Conservation (phyloP, 2,888 invertebrate genomes). For the Gibbula magus region DNA sequence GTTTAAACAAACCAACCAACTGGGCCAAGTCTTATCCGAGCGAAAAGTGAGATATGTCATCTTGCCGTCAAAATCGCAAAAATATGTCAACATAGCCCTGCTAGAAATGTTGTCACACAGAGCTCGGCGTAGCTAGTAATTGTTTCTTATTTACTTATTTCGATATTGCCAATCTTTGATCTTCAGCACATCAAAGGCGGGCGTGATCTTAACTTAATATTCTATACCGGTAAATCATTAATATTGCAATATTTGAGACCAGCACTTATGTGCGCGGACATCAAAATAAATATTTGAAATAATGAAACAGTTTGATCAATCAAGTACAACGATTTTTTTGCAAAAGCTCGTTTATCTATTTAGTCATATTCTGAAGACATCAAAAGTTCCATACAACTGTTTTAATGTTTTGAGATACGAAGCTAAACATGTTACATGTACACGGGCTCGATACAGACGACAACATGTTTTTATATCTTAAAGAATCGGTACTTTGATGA, state of each 20-base stretch:
- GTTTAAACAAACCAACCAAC: background rate
- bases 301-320: background rate
- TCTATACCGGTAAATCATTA: background rate
- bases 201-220: background rate
- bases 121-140: background rate
- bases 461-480: too few species aligned
- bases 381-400: too few species aligned
- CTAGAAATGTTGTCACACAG: background rate
- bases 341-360: background rate
- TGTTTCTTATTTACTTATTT: background rate
- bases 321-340: background rate
- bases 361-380: too few species aligned
- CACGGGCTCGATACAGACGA: too few species aligned
- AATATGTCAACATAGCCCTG: background rate
- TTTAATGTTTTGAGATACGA: too few species aligned
- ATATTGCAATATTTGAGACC: background rate
- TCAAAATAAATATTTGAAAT: too few species aligned
- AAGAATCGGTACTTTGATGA: too few species aligned
- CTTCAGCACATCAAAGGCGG: background rate
- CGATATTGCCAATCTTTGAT: background rate
- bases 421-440: too few species aligned
- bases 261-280: background rate
- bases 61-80: background rate
- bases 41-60: background rate
- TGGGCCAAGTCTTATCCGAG: background rate